Base-by-base conservation (phyloP, 2,888 invertebrate genomes). In the Hoplodrina blanda region DNA sequence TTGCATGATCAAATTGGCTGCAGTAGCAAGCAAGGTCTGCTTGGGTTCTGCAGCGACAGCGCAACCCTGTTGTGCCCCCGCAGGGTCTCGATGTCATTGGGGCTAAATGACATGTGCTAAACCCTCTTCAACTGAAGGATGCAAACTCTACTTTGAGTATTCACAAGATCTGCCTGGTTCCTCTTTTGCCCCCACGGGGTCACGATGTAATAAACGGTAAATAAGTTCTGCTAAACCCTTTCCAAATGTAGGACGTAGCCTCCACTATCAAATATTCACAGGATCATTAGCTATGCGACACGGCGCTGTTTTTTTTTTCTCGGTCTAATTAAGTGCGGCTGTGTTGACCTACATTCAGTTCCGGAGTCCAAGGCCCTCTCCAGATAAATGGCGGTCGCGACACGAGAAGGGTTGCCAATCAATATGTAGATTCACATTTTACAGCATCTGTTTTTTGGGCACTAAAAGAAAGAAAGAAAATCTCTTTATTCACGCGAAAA, bases 311-410 rank as follows among this genome's bases (percentile, higher is more conserved):
- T 79, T 85, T 73, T 79, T 85, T 84, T 75, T 77, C 77, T 78
- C 46, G 59, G 74, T 69, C 85, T 82, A 86, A 89, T 87, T 86
- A 85, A 86, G 85, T 85, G 83, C 37, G 80, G 64, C 67, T 62
- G 74, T 80, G 67, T 85, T 89, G 89, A 90, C 90, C 90, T 86
- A 90, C 85, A 82, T 89, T 74, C 70, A 69, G 74, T 76, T 77
- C 37, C 37, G 20, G 25, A 63, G 68, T 11, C 61, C 56, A 41
- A 41, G 41, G 41, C 77, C 52, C 71, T 72, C 83, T 79, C 66
- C 64, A 84, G 81, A 87, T 85, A 85, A 88, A 87, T 85, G 79
- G 54, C 57, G 66, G 52, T 55, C 61, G 33, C 61, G 59, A 62
- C 61, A 25, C 68, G 61, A 19, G 56, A 37, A 60, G 49, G 62